Conservation (phyloP, 1,140 invertebrate species). For the Trachymyrmex cornetzi region DNA sequence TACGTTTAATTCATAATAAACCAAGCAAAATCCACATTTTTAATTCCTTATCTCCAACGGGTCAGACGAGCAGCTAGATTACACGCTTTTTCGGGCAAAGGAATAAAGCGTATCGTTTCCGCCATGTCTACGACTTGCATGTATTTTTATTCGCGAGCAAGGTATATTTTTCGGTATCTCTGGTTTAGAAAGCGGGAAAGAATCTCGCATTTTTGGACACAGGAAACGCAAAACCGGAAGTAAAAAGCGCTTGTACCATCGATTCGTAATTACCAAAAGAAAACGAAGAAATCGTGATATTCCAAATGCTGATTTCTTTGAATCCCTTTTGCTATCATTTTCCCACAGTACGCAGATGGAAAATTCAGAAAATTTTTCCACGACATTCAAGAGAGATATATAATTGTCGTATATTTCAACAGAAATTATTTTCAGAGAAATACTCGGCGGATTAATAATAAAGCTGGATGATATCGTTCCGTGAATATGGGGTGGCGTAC, state of each 20-base stretch:
- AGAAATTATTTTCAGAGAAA: background rate
- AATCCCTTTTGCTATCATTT: background rate
- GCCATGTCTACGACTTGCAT: background rate
- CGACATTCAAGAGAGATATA: background rate
- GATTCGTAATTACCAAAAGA: conserved; percentile 25
- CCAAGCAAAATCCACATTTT: conserved; percentile 75
- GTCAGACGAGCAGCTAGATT: conserved; percentile 16
- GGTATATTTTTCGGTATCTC: background rate
- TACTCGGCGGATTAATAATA: conserved; percentile 9
- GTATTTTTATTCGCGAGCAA: background rate
- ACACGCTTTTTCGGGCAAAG: background rate
- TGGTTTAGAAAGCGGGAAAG: background rate
- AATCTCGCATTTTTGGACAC: conserved; percentile 59
- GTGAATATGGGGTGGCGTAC: background rate
- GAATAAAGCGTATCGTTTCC: background rate
- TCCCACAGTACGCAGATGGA: background rate
- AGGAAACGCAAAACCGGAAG: conserved; percentile 58
- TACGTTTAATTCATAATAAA: conserved; percentile 83
- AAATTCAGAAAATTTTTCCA: conserved; percentile 23
- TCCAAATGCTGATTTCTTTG: conserved; percentile 46
- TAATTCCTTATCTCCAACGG: conserved; percentile 77
- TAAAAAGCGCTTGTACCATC: conserved; percentile 1
- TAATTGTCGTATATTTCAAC: background rate
- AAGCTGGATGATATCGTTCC: background rate
- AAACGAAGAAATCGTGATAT: conserved; percentile 45